Base-by-base conservation (phyloP, 2,113 vertebrate species). In the Sialia sialis region DNA sequence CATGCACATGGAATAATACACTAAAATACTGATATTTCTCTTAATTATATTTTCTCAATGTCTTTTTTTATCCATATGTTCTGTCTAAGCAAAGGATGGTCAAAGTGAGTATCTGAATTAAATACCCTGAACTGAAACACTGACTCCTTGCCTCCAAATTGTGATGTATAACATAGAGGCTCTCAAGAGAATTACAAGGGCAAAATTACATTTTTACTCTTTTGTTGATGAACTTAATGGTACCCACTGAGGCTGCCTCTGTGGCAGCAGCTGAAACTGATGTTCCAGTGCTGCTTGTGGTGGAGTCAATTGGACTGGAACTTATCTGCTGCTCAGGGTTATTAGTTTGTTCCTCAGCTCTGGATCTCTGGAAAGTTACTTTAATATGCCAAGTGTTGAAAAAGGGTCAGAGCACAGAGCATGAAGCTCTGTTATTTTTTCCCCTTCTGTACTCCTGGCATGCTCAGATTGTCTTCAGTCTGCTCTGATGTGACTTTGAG, bases 271-370 rank as follows among this genome's bases (percentile, higher is more conserved):
- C 7, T 34, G 60, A 27, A 89, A 60, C 36, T 72, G 55, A 16
- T 63, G 43, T 39, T 69, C 27, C 43, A 39, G n/a, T n/a, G 26
- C 46, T 89, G 36, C n/a, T 44, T 75, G 34, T 20, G 52, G 8
- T 21, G 27, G 4, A 26, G 21, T 11, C 4, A 0, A 2, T 6
- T 26, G 54, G n/a, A 17, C 70, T 84, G 2, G 39, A 49, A 15
- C 10, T 36, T 22, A 22, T 18, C 16, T 34, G 38, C 29, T 55
- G 20, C 59, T 73, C 21, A n/a, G 60, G 22, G 2, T 85, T 46
- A 7, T 25, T 69, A 4, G 11, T 56, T 64, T 51, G 25, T 46
- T 79, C 34, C 43, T 11, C 52, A 51, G 41, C 26, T 72, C 74
- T 74, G 1, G 30, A 46, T 49, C 44, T 75, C 52, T 59, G 43